Conservation (phyloP, 1,140 invertebrate genomes). For the Littorina saxatilis region DNA sequence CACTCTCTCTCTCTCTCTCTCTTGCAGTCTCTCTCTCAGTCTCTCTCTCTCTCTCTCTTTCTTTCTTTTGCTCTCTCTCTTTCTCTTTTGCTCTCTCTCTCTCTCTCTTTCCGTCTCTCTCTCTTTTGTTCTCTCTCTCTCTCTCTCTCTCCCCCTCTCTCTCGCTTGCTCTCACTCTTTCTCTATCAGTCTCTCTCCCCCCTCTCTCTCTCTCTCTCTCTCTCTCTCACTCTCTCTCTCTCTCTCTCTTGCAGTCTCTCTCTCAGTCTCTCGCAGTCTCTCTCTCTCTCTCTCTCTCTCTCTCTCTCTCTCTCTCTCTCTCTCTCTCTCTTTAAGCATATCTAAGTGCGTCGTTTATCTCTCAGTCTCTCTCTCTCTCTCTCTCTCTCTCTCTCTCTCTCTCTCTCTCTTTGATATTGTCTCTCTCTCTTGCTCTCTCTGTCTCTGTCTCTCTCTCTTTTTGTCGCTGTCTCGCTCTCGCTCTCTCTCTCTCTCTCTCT, state of each 20-base stretch:
- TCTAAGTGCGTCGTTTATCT: too few species aligned
- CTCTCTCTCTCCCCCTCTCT: conserved; percentile 2
- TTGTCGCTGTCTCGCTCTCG: too few species aligned
- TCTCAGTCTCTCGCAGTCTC: background rate
- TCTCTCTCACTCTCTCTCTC: background rate
- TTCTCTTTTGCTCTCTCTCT: background rate
- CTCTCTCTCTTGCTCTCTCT: too few species aligned
- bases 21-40: background rate
- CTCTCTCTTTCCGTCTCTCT: too few species aligned
- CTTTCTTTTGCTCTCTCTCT: background rate
- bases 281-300: background rate
- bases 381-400: too few species aligned
- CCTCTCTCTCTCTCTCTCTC: background rate
- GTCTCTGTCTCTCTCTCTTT: too few species aligned
- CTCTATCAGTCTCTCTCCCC: background rate
- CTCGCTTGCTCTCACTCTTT: background rate
- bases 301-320: background rate
- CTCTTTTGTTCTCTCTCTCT: background rate
- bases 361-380: too few species aligned
- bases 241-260: background rate
- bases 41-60: background rate
- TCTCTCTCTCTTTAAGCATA: too few species aligned
- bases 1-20: background rate
- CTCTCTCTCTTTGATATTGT: too few species aligned
- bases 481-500: too few species aligned